Base-by-base conservation (phyloP, 2,113 vertebrate species). In the Halichoerus grypus region DNA sequence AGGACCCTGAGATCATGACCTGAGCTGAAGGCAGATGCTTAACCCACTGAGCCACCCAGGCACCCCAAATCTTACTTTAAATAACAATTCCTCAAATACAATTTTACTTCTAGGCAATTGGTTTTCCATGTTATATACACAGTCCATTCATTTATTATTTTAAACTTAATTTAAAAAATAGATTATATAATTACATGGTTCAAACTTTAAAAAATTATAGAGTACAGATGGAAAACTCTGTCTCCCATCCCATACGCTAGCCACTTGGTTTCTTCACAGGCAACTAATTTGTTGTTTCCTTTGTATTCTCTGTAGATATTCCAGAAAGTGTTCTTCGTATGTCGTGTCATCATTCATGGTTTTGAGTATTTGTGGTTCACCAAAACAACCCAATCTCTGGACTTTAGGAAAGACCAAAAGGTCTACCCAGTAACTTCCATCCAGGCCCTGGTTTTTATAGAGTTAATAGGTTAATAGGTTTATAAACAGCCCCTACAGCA, bases 61-160 rank as follows among this genome's bases (percentile, higher is more conserved):
- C 6, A 4, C 63, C 31, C 31, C 31, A 7, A 14, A 67, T 69
- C 49, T 24, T n/a, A 90, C 79, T 94, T 95, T 49, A 91, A 97
- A 55, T n/a, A 84, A 81, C 71, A 19, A 88, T 85, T 85, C 61
- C 65, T 81, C 15, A 85, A 93, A 72, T 76, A 51, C 91, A 82
- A 77, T 85, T 95, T 95, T 36, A 69, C 39, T 93, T 93, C 33
- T 91, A 88, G 55, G 42, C 82, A 90, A 46, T 22, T 59, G 33
- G 21, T 65, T 93, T 93, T 76, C 51, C 49, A 85, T 65, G 46
- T 46, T 13, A 21, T 61, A 0, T 57, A 31, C 33, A 77, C 5
- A 65, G 36, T 84, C 74, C 81, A 31, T 88, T 91, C 31, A 57
- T 61, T 93, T 74, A 77, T 79, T 92, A 67, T 67, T 72, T 90